phyloP scores from a whole-genome alignment of 2,113 vertebrate genomes.

The Synodontis membranacea region DNA sequence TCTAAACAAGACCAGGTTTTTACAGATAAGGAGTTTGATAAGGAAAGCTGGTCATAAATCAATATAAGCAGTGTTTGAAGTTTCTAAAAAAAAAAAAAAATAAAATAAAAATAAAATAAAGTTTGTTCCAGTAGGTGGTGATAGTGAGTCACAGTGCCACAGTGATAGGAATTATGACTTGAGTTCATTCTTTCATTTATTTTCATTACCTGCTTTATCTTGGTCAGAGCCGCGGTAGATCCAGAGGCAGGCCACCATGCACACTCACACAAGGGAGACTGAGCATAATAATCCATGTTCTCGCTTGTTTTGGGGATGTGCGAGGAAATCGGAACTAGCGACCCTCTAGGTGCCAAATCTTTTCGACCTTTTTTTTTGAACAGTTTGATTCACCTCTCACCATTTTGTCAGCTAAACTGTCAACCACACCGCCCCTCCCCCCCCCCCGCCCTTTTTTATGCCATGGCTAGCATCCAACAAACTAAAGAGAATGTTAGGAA shows the following conservation, averaged over 20 bases:
- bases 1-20: not conserved
- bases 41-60: too few relatives aligned
- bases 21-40: not conserved
- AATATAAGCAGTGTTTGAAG: not conserved
- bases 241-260: not conserved
- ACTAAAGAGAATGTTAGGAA: not conserved
- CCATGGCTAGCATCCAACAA: not conserved
- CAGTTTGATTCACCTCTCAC: too few relatives aligned
- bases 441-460: too few relatives aligned
- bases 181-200: not conserved
- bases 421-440: too few relatives aligned
- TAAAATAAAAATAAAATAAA: too few relatives aligned
- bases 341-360: too few relatives aligned
- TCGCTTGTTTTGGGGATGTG: not conserved
- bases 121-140: constrained; percentile 11
- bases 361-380: too few relatives aligned
- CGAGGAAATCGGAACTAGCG: not conserved
- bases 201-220: not conserved
- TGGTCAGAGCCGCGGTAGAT: not conserved
- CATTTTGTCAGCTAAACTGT: too few relatives aligned
- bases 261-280: not conserved
- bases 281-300: not conserved
- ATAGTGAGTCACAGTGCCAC: not conserved
- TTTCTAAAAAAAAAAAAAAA: not conserved
- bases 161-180: not conserved